Conservation (phyloP, 1,140 invertebrate genomes). For the Drosophila nigrodunni region DNA sequence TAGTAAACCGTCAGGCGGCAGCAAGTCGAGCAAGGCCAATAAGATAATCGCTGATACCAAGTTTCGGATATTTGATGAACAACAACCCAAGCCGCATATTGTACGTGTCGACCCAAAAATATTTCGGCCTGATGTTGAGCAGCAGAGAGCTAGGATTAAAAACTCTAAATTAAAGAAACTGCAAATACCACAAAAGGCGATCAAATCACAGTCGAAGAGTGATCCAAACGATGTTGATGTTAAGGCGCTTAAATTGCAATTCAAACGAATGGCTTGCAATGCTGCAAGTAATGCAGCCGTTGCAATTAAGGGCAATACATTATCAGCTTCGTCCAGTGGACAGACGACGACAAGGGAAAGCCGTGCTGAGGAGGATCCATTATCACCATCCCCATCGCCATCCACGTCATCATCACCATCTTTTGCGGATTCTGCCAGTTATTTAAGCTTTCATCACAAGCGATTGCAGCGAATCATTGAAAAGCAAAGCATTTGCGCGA, state of each 20-base stretch:
- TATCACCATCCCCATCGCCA: too few species aligned
- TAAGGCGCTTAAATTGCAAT: slow-evolving; percentile 32
- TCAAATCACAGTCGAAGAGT: slow-evolving; percentile 11
- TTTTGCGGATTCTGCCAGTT: slow-evolving; percentile 38
- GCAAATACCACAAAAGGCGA: not conserved
- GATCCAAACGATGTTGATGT: slow-evolving; percentile 30
- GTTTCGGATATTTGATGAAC: slow-evolving; percentile 49
- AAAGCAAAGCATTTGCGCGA: slow-evolving; percentile 31
- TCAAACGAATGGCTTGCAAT: slow-evolving; percentile 34
- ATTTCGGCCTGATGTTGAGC: slow-evolving; percentile 9
- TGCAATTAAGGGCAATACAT: slow-evolving; percentile 32
- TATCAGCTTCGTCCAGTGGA: slow-evolving; percentile 13
- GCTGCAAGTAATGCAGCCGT: slow-evolving; percentile 4
- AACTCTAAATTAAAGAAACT: slow-evolving; percentile 22
- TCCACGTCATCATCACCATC: not conserved
- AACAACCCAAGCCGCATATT: slow-evolving; percentile 55
- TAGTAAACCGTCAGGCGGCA: not conserved
- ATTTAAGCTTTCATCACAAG: slow-evolving; percentile 49
- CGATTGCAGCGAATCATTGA: slow-evolving; percentile 34
- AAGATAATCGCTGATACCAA: slow-evolving; percentile 41
- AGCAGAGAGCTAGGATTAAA: slow-evolving; percentile 19
- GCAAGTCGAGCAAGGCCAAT: slow-evolving; percentile 13
- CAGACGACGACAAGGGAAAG: not conserved
- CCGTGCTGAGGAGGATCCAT: too few species aligned
- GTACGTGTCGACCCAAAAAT: slow-evolving; percentile 39